A percentile compares a stretch with the other conserved stretches of the same genome.
These are phyloP conservation scores for Loriculus beryllinus DNA, from an alignment of 2,797 vertebrate genomes.

Conservation along the genomic window DNA sequence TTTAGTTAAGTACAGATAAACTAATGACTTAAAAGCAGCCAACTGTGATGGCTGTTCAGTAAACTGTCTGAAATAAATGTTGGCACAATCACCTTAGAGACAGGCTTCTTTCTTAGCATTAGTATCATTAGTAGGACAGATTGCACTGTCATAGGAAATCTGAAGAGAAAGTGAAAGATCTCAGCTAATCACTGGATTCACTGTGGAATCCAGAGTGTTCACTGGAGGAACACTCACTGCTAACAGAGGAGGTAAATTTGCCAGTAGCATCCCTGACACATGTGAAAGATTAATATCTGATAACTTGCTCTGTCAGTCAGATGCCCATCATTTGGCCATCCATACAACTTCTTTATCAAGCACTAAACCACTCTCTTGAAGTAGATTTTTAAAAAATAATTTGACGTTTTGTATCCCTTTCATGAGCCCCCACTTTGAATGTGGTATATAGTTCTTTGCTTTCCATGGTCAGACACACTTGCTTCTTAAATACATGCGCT, in stretches of 20 bases:
- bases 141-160: neutral
- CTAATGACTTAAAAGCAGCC: neutral
- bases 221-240: accelerated
- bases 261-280: neutral
- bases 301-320: neutral
- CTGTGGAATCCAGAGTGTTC: too few relatives aligned
- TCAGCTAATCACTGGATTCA: too few relatives aligned
- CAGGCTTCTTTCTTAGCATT: neutral
- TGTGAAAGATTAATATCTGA: neutral
- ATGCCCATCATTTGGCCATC: neutral
- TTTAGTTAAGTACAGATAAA: conserved; percentile 32
- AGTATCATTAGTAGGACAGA: neutral
- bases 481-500: neutral
- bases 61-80: neutral
- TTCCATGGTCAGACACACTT: neutral
- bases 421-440: neutral
- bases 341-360: neutral
- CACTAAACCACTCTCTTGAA: neutral
- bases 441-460: neutral
- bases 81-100: neutral
- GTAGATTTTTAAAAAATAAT: neutral
- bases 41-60: neutral
- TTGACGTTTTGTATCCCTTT: neutral
- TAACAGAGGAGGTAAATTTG: neutral
- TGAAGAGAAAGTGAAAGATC: neutral